Conservation (phyloP, 2,888 invertebrate species). For the Ceraclea dissimilis region DNA sequence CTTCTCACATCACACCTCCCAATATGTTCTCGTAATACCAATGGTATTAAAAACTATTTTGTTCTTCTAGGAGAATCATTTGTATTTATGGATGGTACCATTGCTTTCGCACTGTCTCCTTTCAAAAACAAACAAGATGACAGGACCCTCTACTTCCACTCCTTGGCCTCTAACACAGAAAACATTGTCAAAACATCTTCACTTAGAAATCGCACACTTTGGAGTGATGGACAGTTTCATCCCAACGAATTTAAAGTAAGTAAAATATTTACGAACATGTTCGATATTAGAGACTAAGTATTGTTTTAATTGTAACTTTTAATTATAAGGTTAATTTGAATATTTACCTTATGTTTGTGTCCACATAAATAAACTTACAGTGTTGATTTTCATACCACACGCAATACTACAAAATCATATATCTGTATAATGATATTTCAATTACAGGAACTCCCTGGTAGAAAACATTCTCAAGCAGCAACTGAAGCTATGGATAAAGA, state of each 20-base stretch:
- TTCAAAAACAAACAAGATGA: conserved; percentile 2
- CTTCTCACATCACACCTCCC: no score
- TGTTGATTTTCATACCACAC: no score
- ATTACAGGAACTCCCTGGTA: conserved; percentile 34
- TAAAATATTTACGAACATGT: no score
- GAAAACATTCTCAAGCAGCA: conserved; percentile 60
- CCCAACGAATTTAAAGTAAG: conserved; percentile 18
- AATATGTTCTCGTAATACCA: no score
- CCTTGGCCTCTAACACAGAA: conserved; percentile 59
- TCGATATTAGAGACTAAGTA: no score
- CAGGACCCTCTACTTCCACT: conserved; percentile 61
- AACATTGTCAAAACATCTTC: conserved; percentile 55
- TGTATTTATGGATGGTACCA: conserved; percentile 65
- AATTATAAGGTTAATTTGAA: no score
- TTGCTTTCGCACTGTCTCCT: conserved; percentile 62
- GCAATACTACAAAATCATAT: no score
- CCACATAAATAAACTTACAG: no score
- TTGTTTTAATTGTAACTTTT: no score
- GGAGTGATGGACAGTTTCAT: conserved; percentile 8
- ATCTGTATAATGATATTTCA: no score
- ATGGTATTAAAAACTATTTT: no score
- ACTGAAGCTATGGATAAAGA: conserved; percentile 63
- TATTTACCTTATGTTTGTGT: no score
- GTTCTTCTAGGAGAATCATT: conserved; percentile 51
- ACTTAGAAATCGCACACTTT: conserved; percentile 47